phyloP scores from a whole-genome alignment of 2,888 invertebrate genomes.

The Nymphalis c-album region DNA sequence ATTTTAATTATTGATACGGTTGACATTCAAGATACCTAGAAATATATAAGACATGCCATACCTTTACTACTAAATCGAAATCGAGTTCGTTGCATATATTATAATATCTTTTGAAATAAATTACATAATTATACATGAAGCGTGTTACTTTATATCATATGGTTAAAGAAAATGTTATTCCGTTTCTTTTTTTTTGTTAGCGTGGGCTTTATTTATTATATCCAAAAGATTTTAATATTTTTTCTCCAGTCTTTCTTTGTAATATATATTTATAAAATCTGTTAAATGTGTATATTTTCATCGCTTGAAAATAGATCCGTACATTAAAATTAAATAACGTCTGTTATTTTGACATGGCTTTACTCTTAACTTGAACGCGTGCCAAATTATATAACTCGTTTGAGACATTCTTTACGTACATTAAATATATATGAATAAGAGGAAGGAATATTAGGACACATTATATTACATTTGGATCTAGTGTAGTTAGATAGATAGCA shows the following conservation, averaged over 20 bases:
- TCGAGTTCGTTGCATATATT: too few relatives aligned
- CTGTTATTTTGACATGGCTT: constrained; percentile 22
- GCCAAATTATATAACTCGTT: constrained; percentile 30
- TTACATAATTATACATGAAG: neutral
- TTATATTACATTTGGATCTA: neutral
- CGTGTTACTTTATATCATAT: neutral
- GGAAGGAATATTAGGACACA: neutral
- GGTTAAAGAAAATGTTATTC: neutral
- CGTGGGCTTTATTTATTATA: constrained; percentile 16
- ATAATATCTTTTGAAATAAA: constrained; percentile 1
- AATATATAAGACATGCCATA: constrained; percentile 9
- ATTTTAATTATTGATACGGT: constrained; percentile 18
- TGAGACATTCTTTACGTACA: constrained; percentile 18
- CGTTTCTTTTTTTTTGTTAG: neutral
- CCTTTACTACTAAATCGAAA: neutral
- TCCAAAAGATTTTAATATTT: constrained; percentile 11
- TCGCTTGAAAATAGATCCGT: constrained; percentile 15
- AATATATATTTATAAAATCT: constrained; percentile 2
- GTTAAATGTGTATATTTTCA: constrained; percentile 11
- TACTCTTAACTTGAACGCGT: constrained; percentile 23
- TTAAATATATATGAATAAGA: neutral
- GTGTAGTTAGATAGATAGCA: too few relatives aligned
- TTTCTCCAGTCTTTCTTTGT: constrained; percentile 7
- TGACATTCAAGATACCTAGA: constrained; percentile 5
- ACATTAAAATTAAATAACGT: constrained; percentile 25